phyloP scores from a whole-genome alignment of 1,140 invertebrate species.

The Saxidomus purpurata region DNA sequence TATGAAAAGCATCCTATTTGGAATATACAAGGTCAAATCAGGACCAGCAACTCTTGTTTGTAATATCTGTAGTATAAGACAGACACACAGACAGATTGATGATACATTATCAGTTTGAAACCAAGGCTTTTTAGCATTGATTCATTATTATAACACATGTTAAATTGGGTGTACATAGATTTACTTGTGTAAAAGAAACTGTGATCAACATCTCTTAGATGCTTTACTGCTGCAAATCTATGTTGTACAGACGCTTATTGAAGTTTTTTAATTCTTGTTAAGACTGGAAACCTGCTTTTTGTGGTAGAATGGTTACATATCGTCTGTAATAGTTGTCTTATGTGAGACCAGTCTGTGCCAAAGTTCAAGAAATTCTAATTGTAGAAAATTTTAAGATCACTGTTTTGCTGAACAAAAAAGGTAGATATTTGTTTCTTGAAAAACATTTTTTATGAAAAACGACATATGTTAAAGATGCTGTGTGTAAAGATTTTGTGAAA shows the following conservation, averaged over 20 bases:
- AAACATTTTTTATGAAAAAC: too few species aligned
- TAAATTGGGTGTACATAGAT: constrained; percentile 14
- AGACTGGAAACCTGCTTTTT: not conserved
- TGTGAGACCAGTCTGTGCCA: not conserved
- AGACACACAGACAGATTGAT: too few species aligned
- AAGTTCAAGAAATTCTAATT: too few species aligned
- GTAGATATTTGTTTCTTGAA: too few species aligned
- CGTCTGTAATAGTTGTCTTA: not conserved
- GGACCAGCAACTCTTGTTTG: too few species aligned
- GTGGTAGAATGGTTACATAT: not conserved
- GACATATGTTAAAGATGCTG: too few species aligned
- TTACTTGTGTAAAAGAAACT: constrained; percentile 22
- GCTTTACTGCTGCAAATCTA: constrained; percentile 43
- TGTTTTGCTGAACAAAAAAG: too few species aligned
- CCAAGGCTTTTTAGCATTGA: not conserved
- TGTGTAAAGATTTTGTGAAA: too few species aligned
- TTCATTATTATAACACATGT: not conserved
- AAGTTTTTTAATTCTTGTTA: not conserved
- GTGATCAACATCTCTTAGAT: constrained; percentile 48
- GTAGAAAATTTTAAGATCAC: too few species aligned
- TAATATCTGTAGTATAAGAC: too few species aligned
- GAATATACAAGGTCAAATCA: too few species aligned
- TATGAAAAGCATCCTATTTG: too few species aligned
- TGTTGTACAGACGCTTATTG: constrained; percentile 25
- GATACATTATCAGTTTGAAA: constrained; percentile 2